Evolutionary conservation across 2,888 invertebrate genomes (phyloP).

Genomic region (Sisyra nigra): DNA sequence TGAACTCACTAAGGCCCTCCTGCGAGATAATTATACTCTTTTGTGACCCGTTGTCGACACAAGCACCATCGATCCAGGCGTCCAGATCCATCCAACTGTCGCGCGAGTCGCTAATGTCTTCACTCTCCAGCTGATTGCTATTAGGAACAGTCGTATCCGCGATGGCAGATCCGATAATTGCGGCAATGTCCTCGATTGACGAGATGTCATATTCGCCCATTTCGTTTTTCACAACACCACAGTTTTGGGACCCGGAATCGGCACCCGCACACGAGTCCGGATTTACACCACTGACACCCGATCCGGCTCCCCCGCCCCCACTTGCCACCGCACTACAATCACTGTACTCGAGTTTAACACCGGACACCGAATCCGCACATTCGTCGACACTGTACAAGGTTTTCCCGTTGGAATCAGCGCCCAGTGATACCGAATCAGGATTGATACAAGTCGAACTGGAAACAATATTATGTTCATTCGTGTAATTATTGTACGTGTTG

Average conservation of each 20-base stretch:
- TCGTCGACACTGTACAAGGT: constrained; percentile 34
- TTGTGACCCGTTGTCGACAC: constrained; percentile 41
- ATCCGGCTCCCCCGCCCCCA: not conserved
- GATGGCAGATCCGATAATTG: constrained; percentile 76
- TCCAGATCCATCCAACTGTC: constrained; percentile 83
- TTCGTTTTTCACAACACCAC: constrained; percentile 32
- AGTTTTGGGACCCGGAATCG: constrained; percentile 26
- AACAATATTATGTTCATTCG: constrained; percentile 52
- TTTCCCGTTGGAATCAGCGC: constrained; percentile 18
- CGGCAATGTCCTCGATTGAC: constrained; percentile 69
- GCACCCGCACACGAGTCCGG: constrained; percentile 41
- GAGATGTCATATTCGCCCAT: constrained; percentile 49
- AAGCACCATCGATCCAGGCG: constrained; percentile 71
- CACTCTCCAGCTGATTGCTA: constrained; percentile 34
- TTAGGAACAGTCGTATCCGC: constrained; percentile 77
- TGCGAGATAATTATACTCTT: constrained; percentile 49
- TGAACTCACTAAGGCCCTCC: constrained; percentile 49
- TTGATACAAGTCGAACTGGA: constrained; percentile 53
- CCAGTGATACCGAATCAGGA: constrained; percentile 28
- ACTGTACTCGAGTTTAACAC: constrained; percentile 27
- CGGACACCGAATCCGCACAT: constrained; percentile 42
- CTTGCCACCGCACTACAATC: constrained; percentile 30
- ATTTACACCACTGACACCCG: not conserved
- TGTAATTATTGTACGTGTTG: constrained; percentile 35
- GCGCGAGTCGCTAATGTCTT: constrained; percentile 51